These are phyloP conservation scores for Drosophila biarmipes DNA, from an alignment of 1,140 invertebrate species.

Conservation along the genomic window DNA sequence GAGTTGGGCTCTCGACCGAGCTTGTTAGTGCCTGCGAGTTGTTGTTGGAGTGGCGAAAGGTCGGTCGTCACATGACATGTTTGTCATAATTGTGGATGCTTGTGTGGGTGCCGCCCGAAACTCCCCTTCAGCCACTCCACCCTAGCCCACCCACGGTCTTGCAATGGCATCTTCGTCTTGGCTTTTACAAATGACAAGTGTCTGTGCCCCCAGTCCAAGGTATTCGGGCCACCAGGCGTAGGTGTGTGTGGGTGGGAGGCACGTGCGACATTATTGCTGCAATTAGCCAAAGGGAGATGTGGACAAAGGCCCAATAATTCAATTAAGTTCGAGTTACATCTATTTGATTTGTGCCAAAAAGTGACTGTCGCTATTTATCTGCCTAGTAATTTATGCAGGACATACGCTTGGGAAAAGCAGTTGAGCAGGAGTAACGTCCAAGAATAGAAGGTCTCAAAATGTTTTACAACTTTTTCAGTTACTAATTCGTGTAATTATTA, in stretches of 20 bases:
- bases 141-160: constrained; percentile 47
- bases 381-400: neutral
- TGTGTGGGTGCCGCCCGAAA: constrained; percentile 36
- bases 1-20: constrained; percentile 18
- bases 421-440: neutral
- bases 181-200: constrained; percentile 51
- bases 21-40: constrained; percentile 64
- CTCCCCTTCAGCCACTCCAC: neutral
- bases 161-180: constrained; percentile 58
- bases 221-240: constrained; percentile 17
- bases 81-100: constrained; percentile 80
- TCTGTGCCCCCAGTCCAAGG: constrained; percentile 42
- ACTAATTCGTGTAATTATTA: too few relatives aligned
- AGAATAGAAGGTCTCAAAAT: too few relatives aligned
- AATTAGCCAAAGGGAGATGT: constrained; percentile 72
- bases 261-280: constrained; percentile 80
- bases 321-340: constrained; percentile 79
- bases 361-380: constrained; percentile 2
- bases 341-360: constrained; percentile 75
- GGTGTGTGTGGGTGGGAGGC: constrained; percentile 23
- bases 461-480: too few relatives aligned
- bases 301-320: constrained; percentile 80
- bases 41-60: constrained; percentile 63
- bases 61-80: constrained; percentile 58
- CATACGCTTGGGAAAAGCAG: neutral